These are phyloP conservation scores for Spisula solida DNA, from an alignment of 2,888 invertebrate genomes.

Conservation along the genomic window DNA sequence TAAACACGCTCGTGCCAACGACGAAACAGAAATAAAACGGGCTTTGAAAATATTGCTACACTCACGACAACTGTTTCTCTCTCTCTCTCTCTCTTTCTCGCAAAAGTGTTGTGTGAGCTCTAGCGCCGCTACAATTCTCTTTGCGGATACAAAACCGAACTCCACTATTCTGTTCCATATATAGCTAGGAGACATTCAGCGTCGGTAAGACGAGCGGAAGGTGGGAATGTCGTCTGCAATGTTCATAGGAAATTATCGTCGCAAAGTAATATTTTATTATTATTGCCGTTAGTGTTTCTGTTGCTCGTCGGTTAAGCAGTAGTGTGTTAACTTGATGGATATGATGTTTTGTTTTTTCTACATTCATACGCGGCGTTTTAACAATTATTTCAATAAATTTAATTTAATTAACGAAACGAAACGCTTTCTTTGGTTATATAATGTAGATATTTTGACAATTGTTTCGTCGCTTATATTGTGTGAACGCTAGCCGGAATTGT, in stretches of 20 bases:
- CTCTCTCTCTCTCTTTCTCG: background rate
- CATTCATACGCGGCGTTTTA: background rate
- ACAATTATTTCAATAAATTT: background rate
- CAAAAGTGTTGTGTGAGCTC: background rate
- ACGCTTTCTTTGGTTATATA: background rate
- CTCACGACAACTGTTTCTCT: background rate
- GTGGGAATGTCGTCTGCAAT: slow-evolving; percentile 32
- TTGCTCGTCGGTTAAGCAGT: background rate
- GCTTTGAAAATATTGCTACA: background rate
- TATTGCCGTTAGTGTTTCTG: background rate
- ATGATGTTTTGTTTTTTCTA: background rate
- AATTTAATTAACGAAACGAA: background rate
- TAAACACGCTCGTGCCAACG: background rate
- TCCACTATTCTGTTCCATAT: slow-evolving; percentile 29
- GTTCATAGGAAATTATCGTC: slow-evolving; percentile 23
- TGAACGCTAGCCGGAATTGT: background rate
- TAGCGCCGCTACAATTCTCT: background rate
- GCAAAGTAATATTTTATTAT: slow-evolving; percentile 26
- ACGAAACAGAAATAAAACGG: background rate
- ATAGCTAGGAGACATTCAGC: slow-evolving; percentile 29
- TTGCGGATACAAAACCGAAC: slow-evolving; percentile 32
- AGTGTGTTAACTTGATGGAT: background rate
- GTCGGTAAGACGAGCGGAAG: background rate
- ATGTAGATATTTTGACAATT: background rate
- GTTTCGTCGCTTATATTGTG: background rate